phyloP scores from a whole-genome alignment of 2,113 vertebrate genomes.

The Myocastor coypus region DNA sequence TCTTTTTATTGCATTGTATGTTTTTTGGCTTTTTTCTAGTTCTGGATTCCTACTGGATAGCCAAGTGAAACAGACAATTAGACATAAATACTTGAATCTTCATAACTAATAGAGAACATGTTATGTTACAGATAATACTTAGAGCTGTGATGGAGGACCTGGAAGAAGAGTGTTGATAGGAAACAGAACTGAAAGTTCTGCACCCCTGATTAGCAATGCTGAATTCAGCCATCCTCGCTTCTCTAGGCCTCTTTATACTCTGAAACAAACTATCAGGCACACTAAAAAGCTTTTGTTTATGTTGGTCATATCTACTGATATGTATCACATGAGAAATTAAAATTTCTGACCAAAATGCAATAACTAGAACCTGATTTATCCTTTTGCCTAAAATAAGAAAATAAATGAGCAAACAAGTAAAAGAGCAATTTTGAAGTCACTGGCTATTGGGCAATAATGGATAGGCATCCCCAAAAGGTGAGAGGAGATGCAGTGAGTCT shows the following conservation, averaged over 20 bases:
- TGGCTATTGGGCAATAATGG: not conserved
- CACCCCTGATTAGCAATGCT: not conserved
- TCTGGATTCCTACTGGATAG: not conserved
- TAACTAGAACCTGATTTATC: not conserved
- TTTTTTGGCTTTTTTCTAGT: not conserved
- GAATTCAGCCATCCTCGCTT: not conserved
- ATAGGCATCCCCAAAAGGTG: not conserved
- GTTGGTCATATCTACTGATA: not conserved
- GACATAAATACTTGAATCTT: not conserved
- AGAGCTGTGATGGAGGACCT: not conserved
- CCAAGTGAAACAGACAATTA: not conserved
- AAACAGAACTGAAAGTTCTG: not conserved
- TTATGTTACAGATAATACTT: not conserved
- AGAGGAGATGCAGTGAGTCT: not conserved
- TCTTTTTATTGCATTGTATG: not conserved
- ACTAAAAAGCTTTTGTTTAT: conserved; percentile 5
- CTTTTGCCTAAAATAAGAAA: not conserved
- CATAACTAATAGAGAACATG: not conserved
- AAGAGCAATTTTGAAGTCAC: not conserved
- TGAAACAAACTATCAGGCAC: not conserved
- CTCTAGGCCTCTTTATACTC: not conserved
- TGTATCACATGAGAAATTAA: not conserved
- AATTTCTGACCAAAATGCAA: not conserved
- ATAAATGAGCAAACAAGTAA: not conserved
- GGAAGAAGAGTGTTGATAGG: not conserved